These are phyloP conservation scores for Sinosuthora webbiana DNA, from an alignment of 2,113 vertebrate genomes.

Conservation along the genomic window DNA sequence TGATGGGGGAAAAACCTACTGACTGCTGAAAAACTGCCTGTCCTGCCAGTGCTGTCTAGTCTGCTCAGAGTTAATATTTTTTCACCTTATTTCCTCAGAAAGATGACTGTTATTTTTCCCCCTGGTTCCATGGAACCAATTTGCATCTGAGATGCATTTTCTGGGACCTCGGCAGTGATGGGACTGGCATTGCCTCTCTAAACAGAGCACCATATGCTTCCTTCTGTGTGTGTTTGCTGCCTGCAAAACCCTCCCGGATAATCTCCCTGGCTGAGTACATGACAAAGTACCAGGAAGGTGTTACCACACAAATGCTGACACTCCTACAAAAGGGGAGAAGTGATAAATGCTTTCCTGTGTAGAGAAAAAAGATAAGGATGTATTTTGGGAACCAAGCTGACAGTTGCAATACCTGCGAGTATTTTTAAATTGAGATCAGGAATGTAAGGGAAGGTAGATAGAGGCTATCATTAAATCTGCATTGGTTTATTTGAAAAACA, in stretches of 20 bases:
- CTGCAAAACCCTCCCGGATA: conserved; percentile 1
- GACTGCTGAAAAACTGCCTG: background rate
- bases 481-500: background rate
- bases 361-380: background rate
- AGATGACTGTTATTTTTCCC: background rate
- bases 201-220: background rate
- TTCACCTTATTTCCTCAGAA: background rate
- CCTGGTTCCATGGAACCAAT: background rate
- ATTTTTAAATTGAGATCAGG: background rate
- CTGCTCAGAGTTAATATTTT: background rate
- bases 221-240: background rate
- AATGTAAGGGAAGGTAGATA: background rate
- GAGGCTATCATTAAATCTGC: conserved; percentile 4
- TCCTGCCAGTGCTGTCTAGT: background rate
- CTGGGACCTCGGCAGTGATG: background rate
- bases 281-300: background rate
- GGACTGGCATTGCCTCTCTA: background rate
- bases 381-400: conserved; percentile 13
- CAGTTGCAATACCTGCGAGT: background rate
- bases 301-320: background rate
- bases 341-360: background rate
- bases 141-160: background rate
- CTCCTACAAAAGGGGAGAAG: background rate
- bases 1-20: background rate
- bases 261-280: background rate